Evolutionary conservation across 1,140 invertebrate genomes (phyloP), one percentile per base, ranked within the genome.

Genomic region (Leguminivora glycinivorella): DNA sequence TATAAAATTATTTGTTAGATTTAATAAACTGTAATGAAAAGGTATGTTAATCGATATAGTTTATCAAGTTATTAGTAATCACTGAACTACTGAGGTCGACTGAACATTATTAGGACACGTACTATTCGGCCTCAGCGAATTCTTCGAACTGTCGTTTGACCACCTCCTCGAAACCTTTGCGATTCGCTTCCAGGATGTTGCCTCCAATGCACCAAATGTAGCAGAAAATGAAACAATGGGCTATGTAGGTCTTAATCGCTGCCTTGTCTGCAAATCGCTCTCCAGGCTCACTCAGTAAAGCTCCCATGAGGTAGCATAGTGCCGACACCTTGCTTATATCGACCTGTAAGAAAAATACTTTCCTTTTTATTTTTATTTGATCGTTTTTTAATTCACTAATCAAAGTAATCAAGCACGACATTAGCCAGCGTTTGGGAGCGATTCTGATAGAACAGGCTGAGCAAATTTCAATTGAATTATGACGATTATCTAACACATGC

Each of bases 181-280:
- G 93, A 67, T 95, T 94, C 0, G 77, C 82, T 75, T 97, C 96
- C 1, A 93, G 86, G 1, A 97, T 92, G 86, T 97, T 98, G 0
- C 96, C 96, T 31, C 96, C 96, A 5, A 98, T 84, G 1, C 94
- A 92, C 97, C 97, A 98, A 1, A 97, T 83, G 79, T 95, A 96
- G 19, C 94, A 93, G 81, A 96, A 96, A 56, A 95, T 92, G 84
- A 97, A 97, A 2, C 93, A 93, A 75, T 96, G 95, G 31, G 92
- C 93, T 5, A 96, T 78, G 63, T 95, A 94, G n/a, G 91, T 92
- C 80, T 94, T 94, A 0, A 95, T 82, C 47, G 93, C 89, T 4
- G 88, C 78, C 68, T 93, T 93, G 67, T 95, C 93, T 0, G 88
- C 71, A 22, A 92, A 92, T 76, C 91, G 90, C 2, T 94, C 93